Conservation (phyloP, 2,888 invertebrate genomes). For the Harpalus rubripes region DNA sequence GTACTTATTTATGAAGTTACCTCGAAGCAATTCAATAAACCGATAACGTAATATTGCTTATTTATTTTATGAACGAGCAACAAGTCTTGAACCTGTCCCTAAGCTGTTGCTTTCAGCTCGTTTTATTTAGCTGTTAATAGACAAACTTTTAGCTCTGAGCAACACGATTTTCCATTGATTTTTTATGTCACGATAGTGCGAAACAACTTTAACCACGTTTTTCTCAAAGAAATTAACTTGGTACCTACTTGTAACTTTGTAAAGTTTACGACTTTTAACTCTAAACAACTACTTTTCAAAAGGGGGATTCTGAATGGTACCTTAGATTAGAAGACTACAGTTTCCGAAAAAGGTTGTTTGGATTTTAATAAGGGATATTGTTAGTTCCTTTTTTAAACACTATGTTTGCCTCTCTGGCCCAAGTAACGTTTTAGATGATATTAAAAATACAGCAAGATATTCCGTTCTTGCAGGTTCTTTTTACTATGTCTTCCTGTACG, state of each 20-base stretch:
- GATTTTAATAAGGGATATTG: no score
- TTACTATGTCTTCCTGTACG: no score
- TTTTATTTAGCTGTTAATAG: slow-evolving; percentile 21
- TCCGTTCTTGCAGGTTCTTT: no score
- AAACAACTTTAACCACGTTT: not conserved
- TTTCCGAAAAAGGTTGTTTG: no score
- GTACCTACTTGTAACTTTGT: not conserved
- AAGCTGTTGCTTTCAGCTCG: slow-evolving; percentile 6
- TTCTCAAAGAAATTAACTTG: not conserved
- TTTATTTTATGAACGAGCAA: slow-evolving; percentile 4
- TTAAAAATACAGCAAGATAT: no score
- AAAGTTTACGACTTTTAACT: slow-evolving; percentile 10
- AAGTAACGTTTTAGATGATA: no score
- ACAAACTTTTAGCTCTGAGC: not conserved
- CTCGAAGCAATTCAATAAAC: not conserved
- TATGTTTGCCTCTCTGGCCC: no score
- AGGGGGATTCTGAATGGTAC: not conserved
- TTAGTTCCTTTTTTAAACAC: no score
- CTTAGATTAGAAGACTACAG: no score
- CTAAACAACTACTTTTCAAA: not conserved
- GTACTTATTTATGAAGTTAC: not conserved
- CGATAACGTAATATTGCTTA: slow-evolving; percentile 1
- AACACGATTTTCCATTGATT: slow-evolving; percentile 16
- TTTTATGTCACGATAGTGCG: slow-evolving; percentile 30
- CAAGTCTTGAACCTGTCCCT: not conserved